Evolutionary conservation across 2,888 invertebrate species (phyloP).

Genomic region (Megastigmus dorsalis): DNA sequence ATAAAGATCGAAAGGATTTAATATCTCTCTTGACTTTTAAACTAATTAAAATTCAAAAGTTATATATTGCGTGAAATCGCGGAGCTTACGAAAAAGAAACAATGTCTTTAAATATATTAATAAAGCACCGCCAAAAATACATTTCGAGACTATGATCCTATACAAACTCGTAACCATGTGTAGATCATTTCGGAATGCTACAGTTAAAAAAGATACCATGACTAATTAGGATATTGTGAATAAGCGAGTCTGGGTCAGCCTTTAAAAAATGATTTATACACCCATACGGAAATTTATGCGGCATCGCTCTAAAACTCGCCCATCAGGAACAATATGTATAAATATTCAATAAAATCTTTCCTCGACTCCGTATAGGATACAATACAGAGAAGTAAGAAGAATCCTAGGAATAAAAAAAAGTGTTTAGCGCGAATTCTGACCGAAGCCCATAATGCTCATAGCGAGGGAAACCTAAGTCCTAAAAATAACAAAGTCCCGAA

Average conservation of each 20-base stretch:
- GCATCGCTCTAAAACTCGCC: constrained; percentile 26
- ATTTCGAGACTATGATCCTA: too few relatives aligned
- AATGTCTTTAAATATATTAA: too few relatives aligned
- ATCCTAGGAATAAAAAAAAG: constrained; percentile 43
- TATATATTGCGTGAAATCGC: too few relatives aligned
- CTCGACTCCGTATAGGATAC: constrained; percentile 8
- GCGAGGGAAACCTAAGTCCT: constrained; percentile 17
- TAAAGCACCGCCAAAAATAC: background rate
- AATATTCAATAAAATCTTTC: constrained; percentile 51
- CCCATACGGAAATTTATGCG: constrained; percentile 45
- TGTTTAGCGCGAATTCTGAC: constrained; percentile 19
- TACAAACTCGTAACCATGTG: too few relatives aligned
- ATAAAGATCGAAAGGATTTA: too few relatives aligned
- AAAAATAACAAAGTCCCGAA: constrained; percentile 19
- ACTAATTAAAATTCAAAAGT: too few relatives aligned
- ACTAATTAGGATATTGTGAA: constrained; percentile 51
- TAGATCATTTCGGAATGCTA: constrained; percentile 6
- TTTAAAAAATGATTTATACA: constrained; percentile 48
- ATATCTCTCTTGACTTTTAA: too few relatives aligned
- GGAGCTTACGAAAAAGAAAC: too few relatives aligned
- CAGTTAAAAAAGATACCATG: constrained; percentile 26
- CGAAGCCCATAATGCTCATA: constrained; percentile 39
- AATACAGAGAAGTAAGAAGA: too few relatives aligned
- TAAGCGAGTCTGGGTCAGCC: constrained; percentile 2
- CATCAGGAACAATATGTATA: constrained; percentile 42